These are phyloP conservation scores for Ophthalmolycus amberensis DNA, from an alignment of 2,113 vertebrate genomes.

Conservation along the genomic window DNA sequence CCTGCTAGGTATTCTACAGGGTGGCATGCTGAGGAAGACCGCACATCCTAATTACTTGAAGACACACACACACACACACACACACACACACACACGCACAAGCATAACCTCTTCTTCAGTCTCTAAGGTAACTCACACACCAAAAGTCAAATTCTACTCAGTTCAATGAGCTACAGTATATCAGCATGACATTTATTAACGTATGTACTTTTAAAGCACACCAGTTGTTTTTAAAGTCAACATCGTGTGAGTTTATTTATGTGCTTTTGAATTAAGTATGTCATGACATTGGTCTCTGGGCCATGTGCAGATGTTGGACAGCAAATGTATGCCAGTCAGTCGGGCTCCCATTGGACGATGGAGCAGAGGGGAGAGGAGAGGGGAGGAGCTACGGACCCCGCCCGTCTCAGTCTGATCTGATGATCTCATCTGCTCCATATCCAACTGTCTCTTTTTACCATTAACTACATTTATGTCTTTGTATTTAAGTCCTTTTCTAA, in stretches of 20 bases:
- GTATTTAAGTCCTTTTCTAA: neutral
- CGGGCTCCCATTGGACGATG: slow-evolving; percentile 34
- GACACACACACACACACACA: slow-evolving; percentile 9
- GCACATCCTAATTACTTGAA: slow-evolving; percentile 65
- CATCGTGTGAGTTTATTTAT: neutral
- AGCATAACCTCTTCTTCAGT: neutral
- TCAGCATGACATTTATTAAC: neutral
- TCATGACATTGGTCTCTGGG: slow-evolving; percentile 55
- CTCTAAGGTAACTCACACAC: neutral
- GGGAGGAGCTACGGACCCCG: neutral
- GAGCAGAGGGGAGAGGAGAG: slow-evolving; percentile 3
- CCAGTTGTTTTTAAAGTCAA: neutral
- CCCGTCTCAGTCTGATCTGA: slow-evolving; percentile 7
- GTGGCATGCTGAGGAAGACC: slow-evolving; percentile 48
- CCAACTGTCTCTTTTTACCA: neutral
- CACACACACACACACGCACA: slow-evolving; percentile 18
- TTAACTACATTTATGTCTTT: neutral
- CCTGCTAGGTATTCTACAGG: slow-evolving; percentile 63
- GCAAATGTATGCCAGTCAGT: slow-evolving; percentile 55
- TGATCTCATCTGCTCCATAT: slow-evolving; percentile 24
- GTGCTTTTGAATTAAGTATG: slow-evolving; percentile 55
- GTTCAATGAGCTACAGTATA: neutral
- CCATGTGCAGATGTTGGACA: slow-evolving; percentile 67
- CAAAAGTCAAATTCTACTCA: neutral
- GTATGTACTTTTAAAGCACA: neutral